Conservation (phyloP, 2,797 vertebrate species). For the Coregonus suidteri region DNA sequence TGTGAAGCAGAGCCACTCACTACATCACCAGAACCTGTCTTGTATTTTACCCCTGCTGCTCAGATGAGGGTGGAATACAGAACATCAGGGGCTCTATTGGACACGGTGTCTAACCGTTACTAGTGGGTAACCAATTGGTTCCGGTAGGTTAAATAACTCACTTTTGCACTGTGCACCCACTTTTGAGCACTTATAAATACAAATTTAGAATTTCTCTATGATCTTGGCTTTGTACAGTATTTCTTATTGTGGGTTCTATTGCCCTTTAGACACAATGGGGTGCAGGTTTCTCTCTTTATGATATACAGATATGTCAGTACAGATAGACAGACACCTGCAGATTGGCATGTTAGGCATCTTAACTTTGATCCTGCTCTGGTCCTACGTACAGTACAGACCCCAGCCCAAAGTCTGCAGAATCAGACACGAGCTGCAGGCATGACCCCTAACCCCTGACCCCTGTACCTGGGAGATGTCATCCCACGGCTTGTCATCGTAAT, state of each 20-base stretch:
- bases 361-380: slow-evolving; percentile 53
- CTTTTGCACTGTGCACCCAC: too few species aligned
- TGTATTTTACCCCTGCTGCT: neutral
- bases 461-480: slow-evolving; percentile 42
- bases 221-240: neutral
- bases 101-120: too few species aligned
- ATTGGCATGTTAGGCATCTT: slow-evolving; percentile 47
- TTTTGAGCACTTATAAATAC: too few species aligned
- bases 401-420: neutral
- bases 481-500: slow-evolving; percentile 43
- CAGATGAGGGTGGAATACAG: too few species aligned
- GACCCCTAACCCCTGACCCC: neutral
- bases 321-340: slow-evolving; percentile 32
- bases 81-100: too few species aligned
- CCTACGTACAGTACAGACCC: slow-evolving; percentile 11
- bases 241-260: neutral
- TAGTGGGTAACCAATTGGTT: too few species aligned
- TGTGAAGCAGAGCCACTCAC: neutral
- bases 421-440: neutral
- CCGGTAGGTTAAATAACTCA: too few species aligned
- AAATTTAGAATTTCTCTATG: too few species aligned
- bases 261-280: neutral
- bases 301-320: too few species aligned
- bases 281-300: neutral
- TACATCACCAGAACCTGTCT: neutral